Conservation (phyloP, 2,888 invertebrate genomes). For the Meiosimyza platycephala region DNA sequence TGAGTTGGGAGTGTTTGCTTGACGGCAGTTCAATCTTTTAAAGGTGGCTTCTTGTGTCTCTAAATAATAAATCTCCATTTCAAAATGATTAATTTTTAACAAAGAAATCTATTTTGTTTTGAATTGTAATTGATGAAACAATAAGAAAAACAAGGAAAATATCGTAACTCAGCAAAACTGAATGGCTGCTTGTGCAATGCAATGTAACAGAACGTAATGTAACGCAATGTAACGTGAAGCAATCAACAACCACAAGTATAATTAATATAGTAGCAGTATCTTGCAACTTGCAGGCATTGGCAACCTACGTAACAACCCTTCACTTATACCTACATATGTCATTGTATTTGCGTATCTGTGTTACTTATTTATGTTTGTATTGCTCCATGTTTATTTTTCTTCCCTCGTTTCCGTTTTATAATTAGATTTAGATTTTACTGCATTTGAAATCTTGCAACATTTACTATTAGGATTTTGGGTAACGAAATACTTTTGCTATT, state of each 20-base stretch:
- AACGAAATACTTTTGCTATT: too few relatives aligned
- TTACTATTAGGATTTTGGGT: too few relatives aligned
- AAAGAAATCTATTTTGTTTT: neutral
- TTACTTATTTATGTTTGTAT: too few relatives aligned
- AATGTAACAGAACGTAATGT: slow-evolving; percentile 2
- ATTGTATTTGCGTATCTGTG: slow-evolving; percentile 16
- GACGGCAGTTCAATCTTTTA: neutral
- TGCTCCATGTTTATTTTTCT: too few relatives aligned
- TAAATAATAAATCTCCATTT: slow-evolving; percentile 22
- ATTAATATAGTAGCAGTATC: slow-evolving; percentile 48
- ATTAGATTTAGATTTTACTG: too few relatives aligned
- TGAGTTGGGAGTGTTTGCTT: too few relatives aligned
- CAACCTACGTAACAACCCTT: slow-evolving; percentile 20
- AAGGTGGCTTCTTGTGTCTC: neutral
- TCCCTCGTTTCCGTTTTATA: too few relatives aligned
- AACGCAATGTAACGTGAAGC: slow-evolving; percentile 14
- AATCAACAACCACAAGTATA: slow-evolving; percentile 42
- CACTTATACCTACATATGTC: neutral
- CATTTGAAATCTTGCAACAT: too few relatives aligned
- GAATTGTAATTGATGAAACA: slow-evolving; percentile 14
- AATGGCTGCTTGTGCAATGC: neutral
- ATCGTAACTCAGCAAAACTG: neutral
- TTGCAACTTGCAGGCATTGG: slow-evolving; percentile 39
- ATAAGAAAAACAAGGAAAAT: neutral
- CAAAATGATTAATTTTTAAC: slow-evolving; percentile 27